These are phyloP conservation scores for Rhabdornis inornatus DNA, from an alignment of 2,113 vertebrate genomes.

Conservation along the genomic window DNA sequence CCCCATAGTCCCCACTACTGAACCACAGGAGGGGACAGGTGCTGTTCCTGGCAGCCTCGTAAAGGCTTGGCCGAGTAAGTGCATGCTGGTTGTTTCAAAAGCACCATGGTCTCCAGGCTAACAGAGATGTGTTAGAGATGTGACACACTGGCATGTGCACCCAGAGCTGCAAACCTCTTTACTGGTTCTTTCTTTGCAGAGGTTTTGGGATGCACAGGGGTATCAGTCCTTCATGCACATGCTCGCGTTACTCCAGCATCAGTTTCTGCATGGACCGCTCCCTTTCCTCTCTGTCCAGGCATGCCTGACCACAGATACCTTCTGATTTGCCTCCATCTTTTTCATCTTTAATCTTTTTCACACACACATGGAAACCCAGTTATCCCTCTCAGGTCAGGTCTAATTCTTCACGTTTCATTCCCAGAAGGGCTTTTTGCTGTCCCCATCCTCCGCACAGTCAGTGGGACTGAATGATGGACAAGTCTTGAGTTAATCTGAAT, in stretches of 20 bases:
- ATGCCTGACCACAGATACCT: neutral
- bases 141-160: fast-evolving
- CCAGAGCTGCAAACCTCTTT: neutral
- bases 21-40: fast-evolving
- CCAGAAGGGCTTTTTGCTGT: neutral
- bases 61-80: neutral
- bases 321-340: neutral
- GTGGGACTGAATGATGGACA: neutral
- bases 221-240: neutral
- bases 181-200: neutral
- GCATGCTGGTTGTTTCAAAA: neutral
- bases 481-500: neutral
- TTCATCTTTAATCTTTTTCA: neutral
- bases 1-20: fast-evolving
- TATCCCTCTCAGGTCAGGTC: neutral
- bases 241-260: neutral
- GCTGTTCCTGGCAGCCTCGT: fast-evolving
- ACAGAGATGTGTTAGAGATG: neutral
- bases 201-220: neutral
- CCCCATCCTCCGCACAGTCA: neutral
- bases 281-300: neutral
- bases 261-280: neutral
- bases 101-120: neutral
- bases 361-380: neutral
- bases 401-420: neutral